A percentile compares a stretch with the other conserved stretches of the same genome.
These are phyloP conservation scores for Menura novaehollandiae DNA, from an alignment of 2,113 vertebrate genomes.

Conservation along the genomic window DNA sequence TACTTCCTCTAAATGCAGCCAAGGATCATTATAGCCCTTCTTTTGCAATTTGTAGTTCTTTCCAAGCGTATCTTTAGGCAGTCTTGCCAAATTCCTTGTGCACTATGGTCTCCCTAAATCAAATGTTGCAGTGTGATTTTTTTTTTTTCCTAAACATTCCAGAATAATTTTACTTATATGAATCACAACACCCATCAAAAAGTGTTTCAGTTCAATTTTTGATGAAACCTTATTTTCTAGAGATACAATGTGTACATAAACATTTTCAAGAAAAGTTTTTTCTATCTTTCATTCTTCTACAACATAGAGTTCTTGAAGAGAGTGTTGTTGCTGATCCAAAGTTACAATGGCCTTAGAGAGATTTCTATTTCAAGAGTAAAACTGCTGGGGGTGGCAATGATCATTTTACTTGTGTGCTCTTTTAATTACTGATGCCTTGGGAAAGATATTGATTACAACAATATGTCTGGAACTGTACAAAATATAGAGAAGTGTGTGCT, in stretches of 20 bases:
- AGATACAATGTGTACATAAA: not conserved
- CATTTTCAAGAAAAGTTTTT: not conserved
- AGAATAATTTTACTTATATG: not conserved
- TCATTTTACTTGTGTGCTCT: not conserved
- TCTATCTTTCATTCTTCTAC: not conserved
- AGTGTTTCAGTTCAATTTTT: not conserved
- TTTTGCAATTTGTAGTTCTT: not conserved
- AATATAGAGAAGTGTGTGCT: not conserved
- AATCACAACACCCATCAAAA: not conserved
- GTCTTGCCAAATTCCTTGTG: not conserved
- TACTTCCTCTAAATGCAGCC: not conserved
- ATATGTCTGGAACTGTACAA: not conserved
- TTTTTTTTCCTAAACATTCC: not conserved
- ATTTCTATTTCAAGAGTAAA: not conserved
- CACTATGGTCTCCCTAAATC: not conserved
- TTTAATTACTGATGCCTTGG: not conserved
- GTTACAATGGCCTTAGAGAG: not conserved
- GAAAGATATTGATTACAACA: not conserved
- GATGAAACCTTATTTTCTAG: not conserved
- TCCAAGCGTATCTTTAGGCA: not conserved
- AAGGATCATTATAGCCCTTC: not conserved
- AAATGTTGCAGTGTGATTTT: not conserved
- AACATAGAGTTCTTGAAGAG: not conserved
- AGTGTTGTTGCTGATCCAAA: not conserved
- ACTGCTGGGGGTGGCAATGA: rapidly evolving